Evolutionary conservation across 1,140 invertebrate genomes (phyloP), one percentile per base, ranked within the genome.

Genomic region (Heliconius melpomene): DNA sequence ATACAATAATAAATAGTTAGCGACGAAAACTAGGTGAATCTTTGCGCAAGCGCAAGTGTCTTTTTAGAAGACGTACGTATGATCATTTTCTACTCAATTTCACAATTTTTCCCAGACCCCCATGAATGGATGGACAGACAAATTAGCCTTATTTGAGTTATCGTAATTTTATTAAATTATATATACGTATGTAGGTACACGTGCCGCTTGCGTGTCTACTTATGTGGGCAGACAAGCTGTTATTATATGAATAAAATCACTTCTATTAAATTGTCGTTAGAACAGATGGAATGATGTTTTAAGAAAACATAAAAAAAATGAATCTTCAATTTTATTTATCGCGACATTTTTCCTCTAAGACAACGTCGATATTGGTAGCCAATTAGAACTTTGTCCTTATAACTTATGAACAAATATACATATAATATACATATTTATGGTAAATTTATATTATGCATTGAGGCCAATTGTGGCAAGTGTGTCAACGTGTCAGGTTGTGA

Each of bases 21-120:
- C 91, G 85, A 90, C 93, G 89, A 93, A 94, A 94, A 94, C 92
- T 94, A 94, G 93, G 93, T 93, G 93, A 93, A 94, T 94, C 93
- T 91, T 93, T 94, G 91, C 93, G 91, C 93, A 94, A 93, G 89
- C 88, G 89, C 86, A 84, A 82, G 91, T 90, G 91, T 94, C 87
- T 93, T 93, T 66, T 93, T 92, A 91, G 91, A 93, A 93, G 92
- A 93, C 93, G 93, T 94, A 94, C 90, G 93, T 94, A 94, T 90
- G 92, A 94, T 94, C 91, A 93, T 94, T 92, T 92, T 93, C 40
- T 46, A 46, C 40, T 46, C 90, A 94, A 93, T 94, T 94, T 94
- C 93, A 91, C 89, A 90, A 94, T 81, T 81, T 88, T 94, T 94
- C 93, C 92, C 93, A 94, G 84, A 75, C 46, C 79, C 79, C 81